Evolutionary conservation across 2,797 vertebrate genomes (phyloP).

Genomic region (Amblyraja radiata): DNA sequence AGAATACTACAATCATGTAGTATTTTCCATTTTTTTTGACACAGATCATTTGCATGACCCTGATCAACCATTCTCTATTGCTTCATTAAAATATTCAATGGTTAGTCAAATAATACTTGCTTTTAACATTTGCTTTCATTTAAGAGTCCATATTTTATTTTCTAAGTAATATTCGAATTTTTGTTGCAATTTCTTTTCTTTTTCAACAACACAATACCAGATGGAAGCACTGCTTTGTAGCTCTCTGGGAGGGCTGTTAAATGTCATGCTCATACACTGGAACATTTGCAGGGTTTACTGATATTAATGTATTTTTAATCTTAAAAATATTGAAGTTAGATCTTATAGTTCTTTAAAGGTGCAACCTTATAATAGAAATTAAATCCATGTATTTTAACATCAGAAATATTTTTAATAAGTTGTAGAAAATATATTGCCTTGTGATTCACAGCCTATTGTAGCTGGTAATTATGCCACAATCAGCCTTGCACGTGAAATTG

Average conservation of each 20-base stretch:
- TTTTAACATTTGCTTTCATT: slow-evolving; percentile 5
- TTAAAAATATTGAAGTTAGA: neutral
- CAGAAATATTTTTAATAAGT: neutral
- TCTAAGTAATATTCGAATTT: neutral
- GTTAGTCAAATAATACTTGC: neutral
- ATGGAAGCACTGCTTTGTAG: neutral
- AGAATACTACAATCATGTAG: too few relatives aligned
- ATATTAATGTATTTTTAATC: neutral
- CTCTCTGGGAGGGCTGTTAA: neutral
- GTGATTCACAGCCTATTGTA: neutral
- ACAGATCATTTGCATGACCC: neutral
- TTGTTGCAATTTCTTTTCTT: neutral
- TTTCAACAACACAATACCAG: neutral
- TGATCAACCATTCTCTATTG: neutral
- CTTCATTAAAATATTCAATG: neutral
- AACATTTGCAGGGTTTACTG: neutral
- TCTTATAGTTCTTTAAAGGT: neutral
- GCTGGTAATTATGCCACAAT: neutral
- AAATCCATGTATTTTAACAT: neutral
- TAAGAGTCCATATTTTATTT: neutral
- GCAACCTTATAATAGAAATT: neutral
- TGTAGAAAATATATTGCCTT: neutral
- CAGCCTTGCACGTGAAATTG: neutral
- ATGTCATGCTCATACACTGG: neutral
- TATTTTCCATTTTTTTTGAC: too few relatives aligned